Evolutionary conservation across 1,140 invertebrate genomes (phyloP).

Genomic region (silkworm (Bombyx mori)): DNA sequence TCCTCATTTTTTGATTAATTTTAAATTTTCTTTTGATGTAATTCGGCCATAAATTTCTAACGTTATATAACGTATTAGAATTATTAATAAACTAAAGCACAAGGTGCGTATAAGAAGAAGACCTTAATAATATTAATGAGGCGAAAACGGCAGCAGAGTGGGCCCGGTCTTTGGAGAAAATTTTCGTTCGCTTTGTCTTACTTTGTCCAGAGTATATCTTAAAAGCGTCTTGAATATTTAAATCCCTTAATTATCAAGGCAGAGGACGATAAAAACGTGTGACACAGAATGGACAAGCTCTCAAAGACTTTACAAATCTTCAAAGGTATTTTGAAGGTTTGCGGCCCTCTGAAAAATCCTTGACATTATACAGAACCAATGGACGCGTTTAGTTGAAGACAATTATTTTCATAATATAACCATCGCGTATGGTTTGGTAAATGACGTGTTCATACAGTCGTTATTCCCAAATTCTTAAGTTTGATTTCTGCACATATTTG

Average conservation of each 20-base stretch:
- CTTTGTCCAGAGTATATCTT: conserved; percentile 4
- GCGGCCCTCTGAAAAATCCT: background rate
- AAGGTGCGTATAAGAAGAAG: conserved; percentile 4
- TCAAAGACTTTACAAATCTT: conserved; percentile 2
- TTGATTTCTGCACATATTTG: too few relatives aligned
- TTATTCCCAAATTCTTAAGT: too few relatives aligned
- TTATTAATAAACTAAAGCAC: too few relatives aligned
- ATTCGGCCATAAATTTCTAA: too few relatives aligned
- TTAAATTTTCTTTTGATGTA: too few relatives aligned
- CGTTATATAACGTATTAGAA: too few relatives aligned
- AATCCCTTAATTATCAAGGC: conserved; percentile 1
- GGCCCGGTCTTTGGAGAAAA: background rate
- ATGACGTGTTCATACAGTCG: too few relatives aligned
- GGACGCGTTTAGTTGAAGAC: too few relatives aligned
- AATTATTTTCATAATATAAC: too few relatives aligned
- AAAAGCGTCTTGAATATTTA: conserved; percentile 7
- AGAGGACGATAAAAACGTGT: background rate
- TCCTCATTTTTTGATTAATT: too few relatives aligned
- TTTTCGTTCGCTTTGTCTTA: conserved; percentile 3
- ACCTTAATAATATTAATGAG: conserved; percentile 20
- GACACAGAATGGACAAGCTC: conserved; percentile 9
- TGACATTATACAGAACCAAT: background rate
- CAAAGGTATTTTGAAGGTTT: conserved; percentile 10
- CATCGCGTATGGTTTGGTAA: too few relatives aligned
- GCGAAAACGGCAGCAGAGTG: conserved; percentile 9